A percentile compares a stretch with the other conserved stretches of the same genome.
Evolutionary conservation across 2,797 vertebrate genomes (phyloP).

Genomic region (Xiphorhynchus erythropygius): DNA sequence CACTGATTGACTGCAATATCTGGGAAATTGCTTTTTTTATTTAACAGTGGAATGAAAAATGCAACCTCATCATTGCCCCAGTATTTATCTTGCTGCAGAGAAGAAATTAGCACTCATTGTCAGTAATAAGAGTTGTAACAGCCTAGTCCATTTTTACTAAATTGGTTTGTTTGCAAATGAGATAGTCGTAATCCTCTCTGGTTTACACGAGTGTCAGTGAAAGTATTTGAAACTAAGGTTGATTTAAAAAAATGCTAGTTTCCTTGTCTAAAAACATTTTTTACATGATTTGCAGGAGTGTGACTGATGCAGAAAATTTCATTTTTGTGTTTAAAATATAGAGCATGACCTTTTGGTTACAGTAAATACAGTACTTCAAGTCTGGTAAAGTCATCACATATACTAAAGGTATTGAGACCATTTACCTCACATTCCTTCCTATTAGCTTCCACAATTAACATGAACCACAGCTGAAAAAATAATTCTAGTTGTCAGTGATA

Average conservation of each 20-base stretch:
- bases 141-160: background rate
- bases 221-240: background rate
- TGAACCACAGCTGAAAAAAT: slow-evolving; percentile 82
- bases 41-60: background rate
- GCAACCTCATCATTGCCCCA: background rate
- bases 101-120: background rate
- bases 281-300: background rate
- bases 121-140: background rate
- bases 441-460: slow-evolving; percentile 76
- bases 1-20: background rate
- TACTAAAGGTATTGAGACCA: slow-evolving; percentile 57
- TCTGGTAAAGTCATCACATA: slow-evolving; percentile 79
- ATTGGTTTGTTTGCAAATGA: background rate
- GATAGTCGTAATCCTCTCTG: background rate
- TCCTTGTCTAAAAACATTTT: background rate
- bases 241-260: background rate
- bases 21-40: background rate
- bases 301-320: slow-evolving; percentile 17
- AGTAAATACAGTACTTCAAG: slow-evolving; percentile 74
- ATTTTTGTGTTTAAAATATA: slow-evolving; percentile 36
- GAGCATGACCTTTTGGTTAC: slow-evolving; percentile 63
- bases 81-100: background rate
- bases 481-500: slow-evolving; percentile 72
- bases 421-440: slow-evolving; percentile 77
- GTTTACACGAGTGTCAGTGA: background rate